Evolutionary conservation across 2,888 invertebrate genomes (phyloP).

Genomic region (Polydrusus cervinus): DNA sequence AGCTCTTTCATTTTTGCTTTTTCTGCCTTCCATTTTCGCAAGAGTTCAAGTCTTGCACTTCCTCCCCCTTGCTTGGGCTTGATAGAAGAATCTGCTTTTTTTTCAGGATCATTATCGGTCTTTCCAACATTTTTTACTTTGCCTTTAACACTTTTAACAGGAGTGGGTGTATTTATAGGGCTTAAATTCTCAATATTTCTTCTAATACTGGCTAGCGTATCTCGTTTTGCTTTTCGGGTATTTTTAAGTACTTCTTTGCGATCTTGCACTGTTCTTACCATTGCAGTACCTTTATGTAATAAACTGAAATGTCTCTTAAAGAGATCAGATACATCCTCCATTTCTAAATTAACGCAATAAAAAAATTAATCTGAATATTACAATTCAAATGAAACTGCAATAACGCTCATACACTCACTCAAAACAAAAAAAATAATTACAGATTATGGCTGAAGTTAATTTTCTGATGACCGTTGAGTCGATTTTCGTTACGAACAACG

Average conservation of each 20-base stretch:
- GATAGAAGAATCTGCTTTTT: neutral
- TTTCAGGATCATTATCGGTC: neutral
- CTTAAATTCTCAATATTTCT: constrained; percentile 55
- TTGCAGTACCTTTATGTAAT: constrained; percentile 50
- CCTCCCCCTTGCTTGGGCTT: constrained; percentile 16
- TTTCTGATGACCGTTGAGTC: no score
- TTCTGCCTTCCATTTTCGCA: constrained; percentile 64
- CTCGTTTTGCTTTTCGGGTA: constrained; percentile 51
- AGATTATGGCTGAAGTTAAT: no score
- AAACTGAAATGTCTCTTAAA: constrained; percentile 51
- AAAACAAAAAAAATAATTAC: no score
- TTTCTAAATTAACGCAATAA: neutral
- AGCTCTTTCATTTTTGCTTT: constrained; percentile 59
- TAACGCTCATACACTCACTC: no score
- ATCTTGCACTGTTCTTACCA: constrained; percentile 40
- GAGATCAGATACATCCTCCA: constrained; percentile 52
- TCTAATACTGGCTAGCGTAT: constrained; percentile 49
- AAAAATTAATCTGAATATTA: neutral
- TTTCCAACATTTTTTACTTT: neutral
- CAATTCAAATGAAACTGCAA: neutral
- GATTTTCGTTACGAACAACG: no score
- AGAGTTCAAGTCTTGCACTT: constrained; percentile 59
- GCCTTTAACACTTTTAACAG: neutral
- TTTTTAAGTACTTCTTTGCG: constrained; percentile 35
- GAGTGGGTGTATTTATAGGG: constrained; percentile 51